These are phyloP conservation scores for Cyprinodon brontotheroides DNA, from an alignment of 2,113 vertebrate genomes.

Conservation along the genomic window DNA sequence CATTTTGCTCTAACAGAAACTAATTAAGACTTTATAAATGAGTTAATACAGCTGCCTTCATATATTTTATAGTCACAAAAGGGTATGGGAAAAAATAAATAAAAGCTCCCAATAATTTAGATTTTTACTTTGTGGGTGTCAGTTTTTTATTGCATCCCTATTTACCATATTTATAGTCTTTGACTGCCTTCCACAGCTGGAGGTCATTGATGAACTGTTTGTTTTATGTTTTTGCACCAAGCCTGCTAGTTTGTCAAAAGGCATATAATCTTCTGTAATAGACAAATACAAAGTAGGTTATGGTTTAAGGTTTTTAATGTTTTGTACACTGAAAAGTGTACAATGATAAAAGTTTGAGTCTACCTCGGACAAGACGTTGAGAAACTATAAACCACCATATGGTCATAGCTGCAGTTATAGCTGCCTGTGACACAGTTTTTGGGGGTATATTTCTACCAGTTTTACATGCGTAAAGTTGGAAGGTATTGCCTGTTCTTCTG, in stretches of 20 bases:
- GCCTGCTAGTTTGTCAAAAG: slow-evolving; percentile 36
- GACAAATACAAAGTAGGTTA: too few relatives aligned
- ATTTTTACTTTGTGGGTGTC: slow-evolving; percentile 66
- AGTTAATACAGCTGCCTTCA: slow-evolving; percentile 56
- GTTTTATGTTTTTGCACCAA: slow-evolving; percentile 26
- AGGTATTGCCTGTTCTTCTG: too few relatives aligned
- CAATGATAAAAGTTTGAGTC: too few relatives aligned
- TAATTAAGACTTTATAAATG: slow-evolving; percentile 71
- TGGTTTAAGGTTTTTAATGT: neutral
- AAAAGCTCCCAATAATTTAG: slow-evolving; percentile 55
- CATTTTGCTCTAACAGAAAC: slow-evolving; percentile 68
- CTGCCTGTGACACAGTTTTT: too few relatives aligned
- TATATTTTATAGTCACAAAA: slow-evolving; percentile 55
- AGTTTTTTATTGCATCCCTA: slow-evolving; percentile 67
- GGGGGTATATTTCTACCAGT: too few relatives aligned
- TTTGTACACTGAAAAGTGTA: too few relatives aligned
- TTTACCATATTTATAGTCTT: slow-evolving; percentile 71
- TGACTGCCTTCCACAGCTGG: slow-evolving; percentile 62
- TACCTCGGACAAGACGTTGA: too few relatives aligned
- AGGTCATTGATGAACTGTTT: slow-evolving; percentile 44
- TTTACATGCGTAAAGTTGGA: too few relatives aligned
- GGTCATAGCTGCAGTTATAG: too few relatives aligned
- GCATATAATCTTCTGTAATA: slow-evolving; percentile 2
- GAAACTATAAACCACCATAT: too few relatives aligned
- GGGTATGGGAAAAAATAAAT: slow-evolving; percentile 51